Conservation (phyloP, 2,888 invertebrate genomes). For the Petrolisthes cinctipes region DNA sequence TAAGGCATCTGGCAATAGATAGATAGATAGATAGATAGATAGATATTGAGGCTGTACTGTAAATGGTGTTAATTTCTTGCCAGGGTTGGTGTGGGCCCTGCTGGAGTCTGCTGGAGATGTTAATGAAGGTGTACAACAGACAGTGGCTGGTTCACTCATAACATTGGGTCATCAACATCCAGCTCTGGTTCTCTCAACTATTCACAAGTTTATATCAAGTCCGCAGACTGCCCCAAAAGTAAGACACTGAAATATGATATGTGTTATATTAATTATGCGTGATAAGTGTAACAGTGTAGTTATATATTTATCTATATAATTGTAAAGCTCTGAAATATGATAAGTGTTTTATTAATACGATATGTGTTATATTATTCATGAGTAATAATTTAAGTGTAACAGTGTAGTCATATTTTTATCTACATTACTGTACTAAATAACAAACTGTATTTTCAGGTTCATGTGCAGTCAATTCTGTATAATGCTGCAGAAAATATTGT, state of each 20-base stretch:
- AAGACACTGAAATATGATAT: neutral
- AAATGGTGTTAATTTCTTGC: neutral
- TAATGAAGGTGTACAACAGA: slow-evolving; percentile 50
- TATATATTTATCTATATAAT: too few species aligned
- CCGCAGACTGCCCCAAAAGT: slow-evolving; percentile 57
- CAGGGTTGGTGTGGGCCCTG: slow-evolving; percentile 52
- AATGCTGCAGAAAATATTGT: slow-evolving; percentile 59
- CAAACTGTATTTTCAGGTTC: slow-evolving; percentile 31
- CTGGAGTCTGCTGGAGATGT: slow-evolving; percentile 48
- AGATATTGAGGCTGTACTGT: too few species aligned
- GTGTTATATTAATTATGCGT: neutral
- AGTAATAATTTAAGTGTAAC: neutral
- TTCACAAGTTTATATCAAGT: slow-evolving; percentile 54
- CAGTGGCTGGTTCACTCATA: slow-evolving; percentile 56
- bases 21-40: too few species aligned
- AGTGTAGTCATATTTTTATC: neutral
- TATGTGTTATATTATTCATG: too few species aligned
- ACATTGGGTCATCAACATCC: slow-evolving; percentile 50
- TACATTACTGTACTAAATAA: neutral
- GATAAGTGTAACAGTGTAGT: too few species aligned
- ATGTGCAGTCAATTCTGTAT: slow-evolving; percentile 56
- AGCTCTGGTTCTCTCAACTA: slow-evolving; percentile 43
- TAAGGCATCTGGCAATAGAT: too few species aligned
- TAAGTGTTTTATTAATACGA: too few species aligned
- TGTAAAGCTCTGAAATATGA: too few species aligned